Evolutionary conservation across 2,888 invertebrate species (phyloP).

Genomic region (Aphidius colemani): DNA sequence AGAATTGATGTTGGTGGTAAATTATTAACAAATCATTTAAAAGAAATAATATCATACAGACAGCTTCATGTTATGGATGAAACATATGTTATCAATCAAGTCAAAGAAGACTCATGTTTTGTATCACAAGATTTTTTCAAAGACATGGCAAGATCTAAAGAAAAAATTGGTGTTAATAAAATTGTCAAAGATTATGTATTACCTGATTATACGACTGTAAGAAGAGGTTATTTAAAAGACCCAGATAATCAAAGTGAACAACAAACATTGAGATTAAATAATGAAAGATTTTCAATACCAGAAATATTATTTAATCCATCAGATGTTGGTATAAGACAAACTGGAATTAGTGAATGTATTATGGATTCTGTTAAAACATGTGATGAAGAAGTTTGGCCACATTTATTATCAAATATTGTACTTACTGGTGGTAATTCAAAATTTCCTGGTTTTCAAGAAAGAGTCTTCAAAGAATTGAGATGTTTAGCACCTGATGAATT

Average conservation of each 20-base stretch:
- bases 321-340: constrained; percentile 87
- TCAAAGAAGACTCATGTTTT: constrained; percentile 96
- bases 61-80: constrained; percentile 99
- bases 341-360: constrained; percentile 92
- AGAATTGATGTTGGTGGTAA: constrained; percentile 97
- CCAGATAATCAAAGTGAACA: constrained; percentile 63
- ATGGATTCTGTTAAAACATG: constrained; percentile 77
- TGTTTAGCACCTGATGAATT: constrained; percentile 78
- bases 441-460: constrained; percentile 83
- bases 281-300: constrained; percentile 93
- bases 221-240: constrained; percentile 74
- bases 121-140: constrained; percentile 82
- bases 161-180: constrained; percentile 67
- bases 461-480: constrained; percentile 78
- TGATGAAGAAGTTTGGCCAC: constrained; percentile 75
- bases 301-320: constrained; percentile 94
- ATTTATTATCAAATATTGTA: constrained; percentile 81
- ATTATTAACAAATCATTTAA: constrained; percentile 94
- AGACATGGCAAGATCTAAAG: constrained; percentile 75
- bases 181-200: constrained; percentile 90
- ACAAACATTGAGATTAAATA: constrained; percentile 85
- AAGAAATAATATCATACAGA: constrained; percentile 94
- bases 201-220: constrained; percentile 91
- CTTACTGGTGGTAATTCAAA: constrained; percentile 80
- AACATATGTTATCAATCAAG: constrained; percentile 97